phyloP scores from a whole-genome alignment of 2,113 vertebrate genomes.

The Tursiops truncatus region DNA sequence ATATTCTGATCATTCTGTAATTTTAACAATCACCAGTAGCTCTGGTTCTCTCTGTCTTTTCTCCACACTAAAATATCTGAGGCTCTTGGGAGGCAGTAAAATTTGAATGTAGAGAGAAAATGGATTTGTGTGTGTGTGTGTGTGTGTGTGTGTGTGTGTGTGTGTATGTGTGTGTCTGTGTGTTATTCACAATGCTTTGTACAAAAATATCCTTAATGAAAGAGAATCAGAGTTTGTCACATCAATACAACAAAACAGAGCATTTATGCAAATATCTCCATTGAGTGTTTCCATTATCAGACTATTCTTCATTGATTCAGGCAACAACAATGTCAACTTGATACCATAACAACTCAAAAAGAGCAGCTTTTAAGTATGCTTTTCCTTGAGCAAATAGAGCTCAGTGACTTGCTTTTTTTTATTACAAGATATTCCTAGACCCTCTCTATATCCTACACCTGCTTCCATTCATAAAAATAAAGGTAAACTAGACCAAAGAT shows the following conservation, averaged over 20 bases:
- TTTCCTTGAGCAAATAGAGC: slow-evolving; percentile 62
- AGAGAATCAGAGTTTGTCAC: slow-evolving; percentile 59
- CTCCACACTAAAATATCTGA: slow-evolving; percentile 39
- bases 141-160: not conserved
- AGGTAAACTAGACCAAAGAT: not conserved
- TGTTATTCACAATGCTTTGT: slow-evolving; percentile 32
- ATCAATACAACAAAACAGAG: slow-evolving; percentile 57
- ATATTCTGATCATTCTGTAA: slow-evolving; percentile 7
- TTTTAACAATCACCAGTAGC: slow-evolving; percentile 22
- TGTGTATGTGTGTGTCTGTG: not conserved
- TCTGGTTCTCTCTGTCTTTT: not conserved
- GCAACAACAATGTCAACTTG: slow-evolving; percentile 62
- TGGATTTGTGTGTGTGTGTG: not conserved
- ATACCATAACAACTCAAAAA: slow-evolving; percentile 66
- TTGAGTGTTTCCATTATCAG: slow-evolving; percentile 59
- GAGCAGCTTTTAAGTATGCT: slow-evolving; percentile 47
- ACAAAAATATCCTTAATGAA: slow-evolving; percentile 68
- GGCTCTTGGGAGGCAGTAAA: slow-evolving; percentile 49
- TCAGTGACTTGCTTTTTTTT: slow-evolving; percentile 27
- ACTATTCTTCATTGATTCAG: slow-evolving; percentile 68
- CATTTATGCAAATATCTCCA: slow-evolving; percentile 65
- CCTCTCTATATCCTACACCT: not conserved
- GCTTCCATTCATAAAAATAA: slow-evolving; percentile 61
- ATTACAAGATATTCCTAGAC: slow-evolving; percentile 19
- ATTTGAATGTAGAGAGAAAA: slow-evolving; percentile 49